Evolutionary conservation across 1,140 invertebrate genomes (phyloP).

Genomic region (Drosophila sp.): DNA sequence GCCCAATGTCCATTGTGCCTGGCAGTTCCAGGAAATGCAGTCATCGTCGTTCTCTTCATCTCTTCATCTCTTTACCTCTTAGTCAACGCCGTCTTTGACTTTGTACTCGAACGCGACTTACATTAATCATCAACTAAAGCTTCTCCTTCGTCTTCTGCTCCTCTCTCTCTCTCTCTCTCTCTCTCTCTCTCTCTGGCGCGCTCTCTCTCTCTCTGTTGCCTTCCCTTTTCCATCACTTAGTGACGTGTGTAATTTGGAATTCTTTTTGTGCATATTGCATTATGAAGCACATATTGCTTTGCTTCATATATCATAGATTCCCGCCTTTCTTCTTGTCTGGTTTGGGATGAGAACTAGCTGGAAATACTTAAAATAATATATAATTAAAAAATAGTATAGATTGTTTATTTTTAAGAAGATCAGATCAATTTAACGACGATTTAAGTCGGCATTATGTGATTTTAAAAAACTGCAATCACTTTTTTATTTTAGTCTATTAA

Average conservation of each 20-base stretch:
- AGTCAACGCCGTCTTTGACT: conserved; percentile 50
- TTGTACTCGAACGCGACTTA: conserved; percentile 72
- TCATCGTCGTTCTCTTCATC: conserved; percentile 57
- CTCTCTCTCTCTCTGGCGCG: background rate
- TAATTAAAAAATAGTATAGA: no score
- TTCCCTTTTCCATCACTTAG: conserved; percentile 9
- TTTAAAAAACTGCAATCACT: no score
- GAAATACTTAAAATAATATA: no score
- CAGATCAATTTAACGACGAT: no score
- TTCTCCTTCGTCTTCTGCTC: background rate
- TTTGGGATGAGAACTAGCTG: no score
- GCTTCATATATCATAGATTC: conserved; percentile 57
- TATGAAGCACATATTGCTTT: conserved; percentile 45
- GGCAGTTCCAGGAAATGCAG: conserved; percentile 69
- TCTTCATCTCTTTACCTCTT: no score
- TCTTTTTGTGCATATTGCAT: conserved; percentile 61
- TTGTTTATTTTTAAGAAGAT: no score
- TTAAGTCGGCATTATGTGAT: no score
- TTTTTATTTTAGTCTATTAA: no score
- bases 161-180: background rate
- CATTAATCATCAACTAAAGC: conserved; percentile 75
- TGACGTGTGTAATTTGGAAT: conserved; percentile 73
- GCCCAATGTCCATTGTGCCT: conserved; percentile 65
- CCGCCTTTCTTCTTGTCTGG: background rate
- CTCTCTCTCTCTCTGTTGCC: background rate